Evolutionary conservation across 2,888 invertebrate species (phyloP).

Genomic region (Nomada ferruginata): DNA sequence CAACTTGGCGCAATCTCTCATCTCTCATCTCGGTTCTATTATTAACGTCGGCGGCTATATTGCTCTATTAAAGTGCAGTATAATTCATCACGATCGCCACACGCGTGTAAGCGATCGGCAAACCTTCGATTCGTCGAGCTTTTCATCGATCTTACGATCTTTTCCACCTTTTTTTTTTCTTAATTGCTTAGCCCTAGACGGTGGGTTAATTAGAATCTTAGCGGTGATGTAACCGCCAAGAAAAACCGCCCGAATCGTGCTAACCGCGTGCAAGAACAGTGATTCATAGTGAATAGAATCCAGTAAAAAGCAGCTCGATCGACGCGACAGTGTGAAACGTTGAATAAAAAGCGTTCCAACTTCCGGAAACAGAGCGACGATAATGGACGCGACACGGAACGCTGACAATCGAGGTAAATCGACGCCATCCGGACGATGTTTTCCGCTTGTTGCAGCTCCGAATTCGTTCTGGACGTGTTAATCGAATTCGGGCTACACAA

Average conservation of each 20-base stretch:
- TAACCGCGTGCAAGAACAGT: no score
- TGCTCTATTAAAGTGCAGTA: constrained; percentile 59
- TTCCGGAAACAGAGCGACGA: constrained; percentile 37
- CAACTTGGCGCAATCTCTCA: constrained; percentile 54
- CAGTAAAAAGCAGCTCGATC: neutral
- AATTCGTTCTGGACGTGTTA: constrained; percentile 36
- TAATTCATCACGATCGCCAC: constrained; percentile 50
- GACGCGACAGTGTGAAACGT: neutral
- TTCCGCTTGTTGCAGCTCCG: constrained; percentile 12
- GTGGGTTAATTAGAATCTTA: constrained; percentile 1
- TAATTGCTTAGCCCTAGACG: neutral
- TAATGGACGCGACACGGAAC: constrained; percentile 33
- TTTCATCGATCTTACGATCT: neutral
- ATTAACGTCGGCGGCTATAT: constrained; percentile 60
- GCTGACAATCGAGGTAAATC: constrained; percentile 32
- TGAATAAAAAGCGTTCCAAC: constrained; percentile 28
- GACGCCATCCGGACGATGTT: constrained; percentile 25
- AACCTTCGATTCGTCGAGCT: constrained; percentile 9
- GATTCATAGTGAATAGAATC: neutral
- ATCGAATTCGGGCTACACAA: constrained; percentile 14
- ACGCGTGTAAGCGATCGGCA: constrained; percentile 38
- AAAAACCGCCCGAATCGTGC: no score
- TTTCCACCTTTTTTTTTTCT: no score
- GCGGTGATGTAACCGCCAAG: neutral
- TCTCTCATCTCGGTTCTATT: constrained; percentile 58